These are phyloP conservation scores for Brachypteracias leptosomus DNA, from an alignment of 2,113 vertebrate genomes.

Conservation along the genomic window DNA sequence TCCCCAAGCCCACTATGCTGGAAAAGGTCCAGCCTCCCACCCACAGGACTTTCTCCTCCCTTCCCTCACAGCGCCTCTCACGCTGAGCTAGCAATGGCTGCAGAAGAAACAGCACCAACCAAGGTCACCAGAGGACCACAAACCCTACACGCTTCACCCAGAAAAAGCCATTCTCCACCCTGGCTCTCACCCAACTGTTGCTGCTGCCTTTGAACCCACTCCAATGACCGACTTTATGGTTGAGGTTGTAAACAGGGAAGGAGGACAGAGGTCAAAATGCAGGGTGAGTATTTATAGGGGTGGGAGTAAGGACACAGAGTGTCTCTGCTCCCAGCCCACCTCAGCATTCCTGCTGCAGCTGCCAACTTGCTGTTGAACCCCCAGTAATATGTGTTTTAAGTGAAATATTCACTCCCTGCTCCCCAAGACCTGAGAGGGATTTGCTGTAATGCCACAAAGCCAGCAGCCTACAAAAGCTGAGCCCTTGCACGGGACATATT, in stretches of 20 bases:
- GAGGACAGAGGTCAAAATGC: neutral
- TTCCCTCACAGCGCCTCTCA: neutral
- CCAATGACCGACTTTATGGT: neutral
- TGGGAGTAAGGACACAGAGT: neutral
- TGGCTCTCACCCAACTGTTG: neutral
- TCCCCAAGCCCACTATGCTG: neutral
- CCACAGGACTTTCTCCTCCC: neutral
- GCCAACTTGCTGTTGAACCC: neutral
- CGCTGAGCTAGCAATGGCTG: neutral
- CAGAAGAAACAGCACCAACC: neutral
- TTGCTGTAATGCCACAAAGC: neutral
- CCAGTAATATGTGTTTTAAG: neutral
- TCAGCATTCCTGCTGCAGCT: neutral
- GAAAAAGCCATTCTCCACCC: neutral
- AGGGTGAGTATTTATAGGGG: neutral
- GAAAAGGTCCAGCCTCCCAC: neutral
- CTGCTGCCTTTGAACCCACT: neutral
- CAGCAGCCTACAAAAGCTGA: neutral
- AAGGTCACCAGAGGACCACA: neutral
- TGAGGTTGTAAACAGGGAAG: neutral
- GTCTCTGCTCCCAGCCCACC: neutral
- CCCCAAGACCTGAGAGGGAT: neutral
- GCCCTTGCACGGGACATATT: rapidly evolving
- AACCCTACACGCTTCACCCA: neutral
- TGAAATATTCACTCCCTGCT: neutral